These are phyloP conservation scores for Macrotis lagotis DNA, from an alignment of 2,113 vertebrate species.

Conservation along the genomic window DNA sequence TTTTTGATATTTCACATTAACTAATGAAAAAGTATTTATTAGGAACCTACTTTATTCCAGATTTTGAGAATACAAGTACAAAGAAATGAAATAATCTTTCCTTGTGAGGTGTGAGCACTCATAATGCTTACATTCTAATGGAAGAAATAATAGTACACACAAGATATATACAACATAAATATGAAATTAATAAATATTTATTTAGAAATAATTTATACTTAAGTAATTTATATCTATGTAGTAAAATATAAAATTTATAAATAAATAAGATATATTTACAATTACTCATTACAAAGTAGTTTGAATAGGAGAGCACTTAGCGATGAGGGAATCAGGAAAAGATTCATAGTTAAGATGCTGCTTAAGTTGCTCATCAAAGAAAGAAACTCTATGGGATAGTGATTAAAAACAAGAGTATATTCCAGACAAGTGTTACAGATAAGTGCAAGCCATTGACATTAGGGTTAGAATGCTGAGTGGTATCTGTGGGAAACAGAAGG, in stretches of 20 bases:
- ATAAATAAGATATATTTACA: not conserved
- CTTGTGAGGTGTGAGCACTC: no score
- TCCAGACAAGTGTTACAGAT: not conserved
- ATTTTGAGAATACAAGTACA: not conserved
- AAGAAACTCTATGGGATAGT: not conserved
- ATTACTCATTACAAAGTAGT: not conserved
- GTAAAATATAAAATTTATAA: no score
- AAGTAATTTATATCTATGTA: no score
- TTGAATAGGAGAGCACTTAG: not conserved
- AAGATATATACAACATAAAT: not conserved
- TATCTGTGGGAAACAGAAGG: not conserved
- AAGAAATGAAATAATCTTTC: not conserved
- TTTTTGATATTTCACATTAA: not conserved
- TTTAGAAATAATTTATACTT: no score
- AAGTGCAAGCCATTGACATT: not conserved
- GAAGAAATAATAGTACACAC: not conserved
- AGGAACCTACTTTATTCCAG: not conserved
- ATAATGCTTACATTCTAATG: not conserved
- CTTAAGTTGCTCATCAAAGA: not conserved
- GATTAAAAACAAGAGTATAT: not conserved
- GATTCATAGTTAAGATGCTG: not conserved
- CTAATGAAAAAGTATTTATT: not conserved
- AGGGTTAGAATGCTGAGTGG: not conserved
- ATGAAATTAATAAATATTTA: not conserved
- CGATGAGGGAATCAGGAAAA: not conserved